These are phyloP conservation scores for Acanthornis magna DNA, from an alignment of 2,797 vertebrate species.

Conservation along the genomic window DNA sequence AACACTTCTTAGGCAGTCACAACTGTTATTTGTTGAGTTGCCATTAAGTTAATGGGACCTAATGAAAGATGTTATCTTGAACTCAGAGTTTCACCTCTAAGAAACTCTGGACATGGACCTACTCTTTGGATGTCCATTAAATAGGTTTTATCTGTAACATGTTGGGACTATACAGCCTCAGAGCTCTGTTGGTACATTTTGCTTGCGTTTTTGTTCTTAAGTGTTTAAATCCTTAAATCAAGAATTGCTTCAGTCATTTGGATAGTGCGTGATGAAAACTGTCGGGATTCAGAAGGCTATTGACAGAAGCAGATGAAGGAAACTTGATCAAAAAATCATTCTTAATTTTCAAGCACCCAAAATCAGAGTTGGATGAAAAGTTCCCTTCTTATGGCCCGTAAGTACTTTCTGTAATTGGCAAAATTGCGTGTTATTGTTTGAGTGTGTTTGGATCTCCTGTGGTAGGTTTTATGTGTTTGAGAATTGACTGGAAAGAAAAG, in stretches of 20 bases:
- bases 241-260: background rate
- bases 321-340: background rate
- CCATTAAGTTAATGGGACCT: background rate
- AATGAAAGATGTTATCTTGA: background rate
- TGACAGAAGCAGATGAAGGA: background rate
- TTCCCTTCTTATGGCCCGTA: slow-evolving; percentile 52
- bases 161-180: background rate
- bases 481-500: slow-evolving; percentile 74
- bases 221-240: background rate
- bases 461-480: slow-evolving; percentile 63
- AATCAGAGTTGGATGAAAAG: slow-evolving; percentile 53
- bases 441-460: slow-evolving; percentile 57
- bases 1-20: background rate
- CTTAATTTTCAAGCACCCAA: slow-evolving; percentile 3
- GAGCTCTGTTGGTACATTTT: background rate
- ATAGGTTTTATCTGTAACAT: background rate
- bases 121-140: background rate
- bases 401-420: slow-evolving; percentile 54
- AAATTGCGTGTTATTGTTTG: slow-evolving; percentile 60
- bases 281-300: background rate
- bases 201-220: background rate
- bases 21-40: background rate
- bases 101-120: background rate
- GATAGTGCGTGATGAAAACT: background rate
- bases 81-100: background rate